Evolutionary conservation across 2,113 vertebrate genomes (phyloP).

Genomic region (Picathartes gymnocephalus): DNA sequence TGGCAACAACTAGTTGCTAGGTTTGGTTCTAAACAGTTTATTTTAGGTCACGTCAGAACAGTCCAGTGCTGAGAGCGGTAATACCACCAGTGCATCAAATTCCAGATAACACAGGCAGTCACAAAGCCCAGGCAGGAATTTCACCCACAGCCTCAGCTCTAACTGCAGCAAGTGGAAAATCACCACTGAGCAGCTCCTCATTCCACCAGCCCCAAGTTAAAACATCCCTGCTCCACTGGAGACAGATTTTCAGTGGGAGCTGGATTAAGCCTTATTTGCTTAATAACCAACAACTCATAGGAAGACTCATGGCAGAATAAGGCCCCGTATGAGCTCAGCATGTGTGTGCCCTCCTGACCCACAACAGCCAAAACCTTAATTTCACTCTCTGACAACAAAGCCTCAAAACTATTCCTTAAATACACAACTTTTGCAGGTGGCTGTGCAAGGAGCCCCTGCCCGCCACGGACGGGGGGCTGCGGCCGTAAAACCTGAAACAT

Average conservation of each 20-base stretch:
- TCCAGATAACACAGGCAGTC: neutral
- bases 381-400: slow-evolving; percentile 26
- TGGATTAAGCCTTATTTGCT: slow-evolving; percentile 10
- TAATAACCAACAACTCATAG: neutral
- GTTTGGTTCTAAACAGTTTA: slow-evolving; percentile 10
- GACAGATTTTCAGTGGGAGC: neutral
- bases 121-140: neutral
- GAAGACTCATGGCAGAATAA: neutral
- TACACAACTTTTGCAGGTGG: slow-evolving; percentile 20
- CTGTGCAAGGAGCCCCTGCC: neutral
- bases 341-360: neutral
- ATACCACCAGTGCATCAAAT: neutral
- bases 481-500: slow-evolving; percentile 46
- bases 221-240: neutral
- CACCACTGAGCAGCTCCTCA: neutral
- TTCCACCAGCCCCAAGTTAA: neutral
- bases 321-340: neutral
- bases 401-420: slow-evolving; percentile 19
- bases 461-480: neutral
- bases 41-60: slow-evolving; percentile 56
- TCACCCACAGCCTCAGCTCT: neutral
- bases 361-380: slow-evolving; percentile 24
- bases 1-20: neutral
- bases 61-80: neutral
- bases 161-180: neutral